These are phyloP conservation scores for Fulmarus glacialis DNA, from an alignment of 2,113 vertebrate species.

Conservation along the genomic window DNA sequence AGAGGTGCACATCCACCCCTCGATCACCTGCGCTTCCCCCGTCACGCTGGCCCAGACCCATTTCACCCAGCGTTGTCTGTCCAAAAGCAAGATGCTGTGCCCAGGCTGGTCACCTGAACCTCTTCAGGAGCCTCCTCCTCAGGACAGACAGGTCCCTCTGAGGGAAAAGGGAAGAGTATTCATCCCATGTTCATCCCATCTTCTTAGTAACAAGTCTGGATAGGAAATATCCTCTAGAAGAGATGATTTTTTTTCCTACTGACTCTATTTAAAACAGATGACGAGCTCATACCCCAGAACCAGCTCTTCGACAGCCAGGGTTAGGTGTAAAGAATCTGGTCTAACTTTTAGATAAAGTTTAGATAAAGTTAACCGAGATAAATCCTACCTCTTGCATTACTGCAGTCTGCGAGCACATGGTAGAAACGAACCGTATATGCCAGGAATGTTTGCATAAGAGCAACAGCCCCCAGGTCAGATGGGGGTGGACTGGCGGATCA, in stretches of 20 bases:
- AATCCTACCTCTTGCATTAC: background rate
- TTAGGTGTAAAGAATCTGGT: background rate
- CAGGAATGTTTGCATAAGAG: background rate
- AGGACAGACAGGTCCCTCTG: background rate
- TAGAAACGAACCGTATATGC: accelerated
- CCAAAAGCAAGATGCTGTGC: background rate
- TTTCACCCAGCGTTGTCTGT: background rate
- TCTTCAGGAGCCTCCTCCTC: background rate
- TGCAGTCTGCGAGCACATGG: background rate
- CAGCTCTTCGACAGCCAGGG: background rate
- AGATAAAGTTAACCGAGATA: background rate
- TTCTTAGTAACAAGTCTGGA: background rate
- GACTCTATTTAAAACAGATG: background rate
- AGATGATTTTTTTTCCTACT: background rate
- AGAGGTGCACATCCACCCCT: background rate
- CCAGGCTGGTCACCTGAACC: background rate
- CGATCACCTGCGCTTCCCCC: background rate
- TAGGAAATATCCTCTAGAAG: background rate
- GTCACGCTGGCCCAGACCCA: background rate
- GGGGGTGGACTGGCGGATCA: background rate
- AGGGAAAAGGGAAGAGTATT: background rate
- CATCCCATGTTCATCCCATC: background rate
- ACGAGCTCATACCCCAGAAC: background rate
- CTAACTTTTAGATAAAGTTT: background rate
- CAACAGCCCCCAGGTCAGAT: background rate